These are phyloP conservation scores for Glaucopsyche alexis DNA, from an alignment of 2,888 invertebrate genomes.

Conservation along the genomic window DNA sequence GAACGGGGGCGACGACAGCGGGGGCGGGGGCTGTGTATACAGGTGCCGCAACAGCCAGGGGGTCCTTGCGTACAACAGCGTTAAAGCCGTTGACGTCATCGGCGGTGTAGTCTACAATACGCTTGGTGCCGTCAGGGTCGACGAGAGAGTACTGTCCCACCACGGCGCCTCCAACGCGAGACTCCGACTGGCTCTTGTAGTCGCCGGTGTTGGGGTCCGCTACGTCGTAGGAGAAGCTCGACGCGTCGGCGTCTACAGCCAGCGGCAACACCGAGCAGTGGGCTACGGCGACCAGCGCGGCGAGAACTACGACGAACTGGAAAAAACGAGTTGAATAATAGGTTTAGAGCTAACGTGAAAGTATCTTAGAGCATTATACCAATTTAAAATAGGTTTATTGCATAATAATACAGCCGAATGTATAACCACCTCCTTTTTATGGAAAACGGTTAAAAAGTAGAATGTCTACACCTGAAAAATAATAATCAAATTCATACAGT, in stretches of 20 bases:
- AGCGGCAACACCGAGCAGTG: conserved; percentile 34
- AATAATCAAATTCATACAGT: too few species aligned
- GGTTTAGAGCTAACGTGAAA: too few species aligned
- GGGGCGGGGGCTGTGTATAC: conserved; percentile 37
- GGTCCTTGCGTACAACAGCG: conserved; percentile 78
- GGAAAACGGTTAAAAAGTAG: too few species aligned
- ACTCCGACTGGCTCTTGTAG: conserved; percentile 59
- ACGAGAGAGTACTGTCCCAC: conserved; percentile 78
- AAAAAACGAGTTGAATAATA: conserved; percentile 28
- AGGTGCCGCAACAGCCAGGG: conserved; percentile 56
- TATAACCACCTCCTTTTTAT: too few species aligned
- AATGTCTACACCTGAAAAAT: not conserved
- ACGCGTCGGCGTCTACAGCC: conserved; percentile 38
- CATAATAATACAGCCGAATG: not conserved
- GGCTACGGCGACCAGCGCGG: conserved; percentile 46
- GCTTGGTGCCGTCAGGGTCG: conserved; percentile 78
- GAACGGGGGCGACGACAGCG: conserved; percentile 35
- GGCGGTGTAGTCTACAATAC: conserved; percentile 79
- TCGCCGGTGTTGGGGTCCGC: conserved; percentile 66
- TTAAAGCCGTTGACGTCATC: conserved; percentile 81
- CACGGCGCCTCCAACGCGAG: conserved; percentile 75
- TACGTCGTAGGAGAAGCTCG: conserved; percentile 61
- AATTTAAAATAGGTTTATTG: too few species aligned
- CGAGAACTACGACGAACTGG: conserved; percentile 41
- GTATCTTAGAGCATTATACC: too few species aligned